Conservation (phyloP, 2,797 vertebrate genomes). For the Pseudotriccus pelzelni region DNA sequence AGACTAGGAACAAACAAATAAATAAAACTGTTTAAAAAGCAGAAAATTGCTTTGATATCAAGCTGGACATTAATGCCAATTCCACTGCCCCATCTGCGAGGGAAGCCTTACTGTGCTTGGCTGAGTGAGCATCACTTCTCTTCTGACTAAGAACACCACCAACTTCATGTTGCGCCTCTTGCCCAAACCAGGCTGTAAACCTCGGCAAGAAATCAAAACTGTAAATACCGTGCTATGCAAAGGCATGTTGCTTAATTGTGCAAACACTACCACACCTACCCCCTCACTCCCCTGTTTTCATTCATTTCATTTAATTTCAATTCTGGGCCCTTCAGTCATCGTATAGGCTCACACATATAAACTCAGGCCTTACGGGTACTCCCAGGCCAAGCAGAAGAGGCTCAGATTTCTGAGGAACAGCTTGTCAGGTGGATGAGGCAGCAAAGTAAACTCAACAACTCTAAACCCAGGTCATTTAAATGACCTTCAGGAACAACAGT, state of each 20-base stretch:
- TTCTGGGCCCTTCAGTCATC: background rate
- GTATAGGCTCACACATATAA: background rate
- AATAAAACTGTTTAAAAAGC: background rate
- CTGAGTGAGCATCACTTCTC: background rate
- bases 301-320: background rate
- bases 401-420: background rate
- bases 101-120: background rate
- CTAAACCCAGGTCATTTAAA: background rate
- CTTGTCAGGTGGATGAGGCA: background rate
- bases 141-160: background rate
- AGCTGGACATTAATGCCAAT: background rate
- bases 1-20: background rate
- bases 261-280: background rate
- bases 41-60: background rate
- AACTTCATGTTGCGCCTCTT: background rate
- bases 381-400: background rate
- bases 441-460: background rate
- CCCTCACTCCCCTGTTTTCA: fast-evolving
- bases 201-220: background rate
- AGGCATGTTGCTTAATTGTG: background rate
- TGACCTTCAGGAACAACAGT: background rate
- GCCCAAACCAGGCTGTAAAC: background rate
- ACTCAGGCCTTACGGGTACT: background rate
- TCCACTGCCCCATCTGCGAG: background rate
- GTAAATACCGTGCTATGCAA: background rate